A percentile compares a stretch with the other conserved stretches of the same genome.
These are phyloP conservation scores for Nephrotoma flavescens DNA, from an alignment of 2,888 invertebrate species.

Conservation along the genomic window DNA sequence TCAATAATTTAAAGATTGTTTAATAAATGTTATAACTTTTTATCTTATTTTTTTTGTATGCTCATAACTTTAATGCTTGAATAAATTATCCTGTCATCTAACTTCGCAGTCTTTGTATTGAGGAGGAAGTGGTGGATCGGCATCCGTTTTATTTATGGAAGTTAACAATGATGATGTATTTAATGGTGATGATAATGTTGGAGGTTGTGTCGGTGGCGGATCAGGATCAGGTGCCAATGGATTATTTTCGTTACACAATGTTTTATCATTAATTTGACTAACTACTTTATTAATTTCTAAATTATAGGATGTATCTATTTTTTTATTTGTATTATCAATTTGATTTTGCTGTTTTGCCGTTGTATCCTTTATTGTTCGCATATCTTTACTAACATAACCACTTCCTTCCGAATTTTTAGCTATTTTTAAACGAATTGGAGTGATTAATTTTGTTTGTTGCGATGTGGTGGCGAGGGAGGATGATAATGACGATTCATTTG, in stretches of 20 bases:
- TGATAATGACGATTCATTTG: background rate
- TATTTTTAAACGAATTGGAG: slow-evolving; percentile 72
- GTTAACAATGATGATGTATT: background rate
- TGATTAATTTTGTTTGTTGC: slow-evolving; percentile 35
- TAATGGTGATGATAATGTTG: background rate
- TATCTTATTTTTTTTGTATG: background rate
- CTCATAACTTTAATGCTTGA: background rate
- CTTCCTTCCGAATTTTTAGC: slow-evolving; percentile 68
- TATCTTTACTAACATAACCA: slow-evolving; percentile 25
- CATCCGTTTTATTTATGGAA: background rate
- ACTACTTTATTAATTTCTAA: slow-evolving; percentile 2
- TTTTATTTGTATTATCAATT: background rate
- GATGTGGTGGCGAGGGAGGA: background rate
- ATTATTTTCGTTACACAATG: background rate
- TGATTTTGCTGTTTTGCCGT: background rate
- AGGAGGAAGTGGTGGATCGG: slow-evolving; percentile 37
- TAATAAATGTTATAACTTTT: background rate
- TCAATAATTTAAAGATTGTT: slow-evolving; percentile 1
- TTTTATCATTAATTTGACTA: background rate
- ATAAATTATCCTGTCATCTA: slow-evolving; percentile 52
- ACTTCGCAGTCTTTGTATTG: slow-evolving; percentile 73
- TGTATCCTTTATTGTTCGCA: background rate
- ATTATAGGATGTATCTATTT: background rate
- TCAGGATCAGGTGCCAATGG: background rate
- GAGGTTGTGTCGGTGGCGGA: background rate